A percentile compares a stretch with the other conserved stretches of the same genome.
Conservation (phyloP, 2,797 vertebrate species). For the Odontamblyopus rebecca region DNA sequence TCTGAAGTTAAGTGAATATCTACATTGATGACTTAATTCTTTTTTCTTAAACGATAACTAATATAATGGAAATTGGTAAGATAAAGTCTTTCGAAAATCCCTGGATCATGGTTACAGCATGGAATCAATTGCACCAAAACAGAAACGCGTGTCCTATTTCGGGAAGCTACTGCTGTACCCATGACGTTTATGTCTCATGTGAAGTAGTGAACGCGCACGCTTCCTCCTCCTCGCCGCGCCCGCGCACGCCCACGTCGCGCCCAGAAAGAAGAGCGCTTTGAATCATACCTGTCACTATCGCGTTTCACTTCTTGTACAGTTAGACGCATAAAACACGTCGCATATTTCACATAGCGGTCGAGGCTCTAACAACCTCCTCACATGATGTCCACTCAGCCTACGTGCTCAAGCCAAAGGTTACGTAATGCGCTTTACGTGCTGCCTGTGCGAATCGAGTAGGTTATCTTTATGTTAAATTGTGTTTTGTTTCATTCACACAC, state of each 20-base stretch:
- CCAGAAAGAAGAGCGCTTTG: constrained; percentile 13
- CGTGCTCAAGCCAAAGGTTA: neutral
- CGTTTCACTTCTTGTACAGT: constrained; percentile 59
- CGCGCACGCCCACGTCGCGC: constrained; percentile 38
- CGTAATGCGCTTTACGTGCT: neutral
- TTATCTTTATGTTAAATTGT: neutral
- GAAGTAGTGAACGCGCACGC: constrained; percentile 31
- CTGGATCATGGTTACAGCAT: neutral
- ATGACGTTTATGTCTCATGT: constrained; percentile 40
- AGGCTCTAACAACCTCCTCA: constrained; percentile 24
- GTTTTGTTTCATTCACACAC: too few relatives aligned
- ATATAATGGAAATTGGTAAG: neutral
- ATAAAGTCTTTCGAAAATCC: neutral
- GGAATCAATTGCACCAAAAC: constrained; percentile 13
- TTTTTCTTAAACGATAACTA: neutral
- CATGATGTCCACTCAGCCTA: neutral
- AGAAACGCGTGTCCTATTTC: constrained; percentile 23
- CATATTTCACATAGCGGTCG: constrained; percentile 40
- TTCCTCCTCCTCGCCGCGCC: constrained; percentile 16
- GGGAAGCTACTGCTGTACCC: constrained; percentile 26
- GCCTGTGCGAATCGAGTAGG: neutral
- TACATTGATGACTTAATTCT: neutral
- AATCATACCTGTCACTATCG: constrained; percentile 64
- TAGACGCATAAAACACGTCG: constrained; percentile 21
- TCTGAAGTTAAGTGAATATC: neutral